phyloP scores from a whole-genome alignment of 2,888 invertebrate species.

The Alitta virens region DNA sequence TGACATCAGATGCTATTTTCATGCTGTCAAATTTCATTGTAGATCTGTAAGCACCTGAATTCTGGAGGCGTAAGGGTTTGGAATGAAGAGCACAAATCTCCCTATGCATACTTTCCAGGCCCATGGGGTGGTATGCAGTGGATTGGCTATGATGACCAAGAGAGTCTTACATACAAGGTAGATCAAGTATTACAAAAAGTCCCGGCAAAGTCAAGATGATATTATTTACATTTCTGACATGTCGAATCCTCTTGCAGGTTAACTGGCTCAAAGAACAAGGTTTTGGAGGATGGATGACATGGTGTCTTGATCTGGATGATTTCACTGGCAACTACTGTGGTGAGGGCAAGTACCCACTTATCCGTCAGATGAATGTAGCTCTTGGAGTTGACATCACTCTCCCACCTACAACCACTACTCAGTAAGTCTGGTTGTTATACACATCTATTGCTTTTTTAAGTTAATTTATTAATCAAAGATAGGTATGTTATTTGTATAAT shows the following conservation, averaged over 20 bases:
- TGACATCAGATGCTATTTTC: too few relatives aligned
- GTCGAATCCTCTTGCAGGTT: conserved; percentile 59
- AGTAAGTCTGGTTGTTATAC: too few relatives aligned
- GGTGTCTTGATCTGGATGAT: conserved; percentile 47
- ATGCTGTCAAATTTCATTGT: not conserved
- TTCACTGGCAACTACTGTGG: conserved; percentile 39
- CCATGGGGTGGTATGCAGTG: conserved; percentile 1
- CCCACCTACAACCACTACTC: too few relatives aligned
- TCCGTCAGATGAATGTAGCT: conserved; percentile 13
- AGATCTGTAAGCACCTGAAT: conserved; percentile 4
- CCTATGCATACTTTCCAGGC: conserved; percentile 1
- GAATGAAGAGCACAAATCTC: conserved; percentile 9
- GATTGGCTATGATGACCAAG: conserved; percentile 10
- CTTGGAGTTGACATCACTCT: not conserved
- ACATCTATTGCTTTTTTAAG: too few relatives aligned
- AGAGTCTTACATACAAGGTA: conserved; percentile 58
- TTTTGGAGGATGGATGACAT: conserved; percentile 58
- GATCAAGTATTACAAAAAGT: conserved; percentile 16
- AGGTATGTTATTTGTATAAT: too few relatives aligned
- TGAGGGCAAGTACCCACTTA: conserved; percentile 37
- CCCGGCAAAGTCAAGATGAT: too few relatives aligned
- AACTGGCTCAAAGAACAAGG: conserved; percentile 74
- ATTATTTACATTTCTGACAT: not conserved
- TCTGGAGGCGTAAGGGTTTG: not conserved
- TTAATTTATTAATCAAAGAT: too few relatives aligned